Evolutionary conservation across 2,113 vertebrate species (phyloP).

Genomic region (Leucopsar rothschildi): DNA sequence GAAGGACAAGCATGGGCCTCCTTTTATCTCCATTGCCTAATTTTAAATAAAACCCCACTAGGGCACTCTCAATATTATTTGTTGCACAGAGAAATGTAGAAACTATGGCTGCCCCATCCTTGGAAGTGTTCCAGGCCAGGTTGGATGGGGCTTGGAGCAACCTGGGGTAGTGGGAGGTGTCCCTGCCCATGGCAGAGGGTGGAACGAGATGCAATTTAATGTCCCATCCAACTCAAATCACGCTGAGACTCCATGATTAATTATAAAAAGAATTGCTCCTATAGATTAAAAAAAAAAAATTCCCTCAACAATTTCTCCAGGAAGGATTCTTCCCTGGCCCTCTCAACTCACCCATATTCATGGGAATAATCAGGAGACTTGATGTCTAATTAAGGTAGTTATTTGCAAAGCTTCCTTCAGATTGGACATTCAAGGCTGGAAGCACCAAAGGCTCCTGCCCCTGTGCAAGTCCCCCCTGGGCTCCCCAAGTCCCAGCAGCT

Average conservation of each 20-base stretch:
- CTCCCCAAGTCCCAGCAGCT: not conserved
- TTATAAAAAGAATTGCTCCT: not conserved
- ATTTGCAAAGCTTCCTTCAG: not conserved
- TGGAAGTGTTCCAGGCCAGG: not conserved
- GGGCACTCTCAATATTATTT: not conserved
- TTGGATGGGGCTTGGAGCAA: not conserved
- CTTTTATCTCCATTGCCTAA: not conserved
- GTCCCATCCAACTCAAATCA: not conserved
- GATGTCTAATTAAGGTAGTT: not conserved
- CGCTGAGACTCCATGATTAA: not conserved
- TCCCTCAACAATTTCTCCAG: not conserved
- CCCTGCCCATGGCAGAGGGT: too few relatives aligned
- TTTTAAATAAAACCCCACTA: not conserved
- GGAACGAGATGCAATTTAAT: accelerated
- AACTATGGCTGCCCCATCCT: not conserved
- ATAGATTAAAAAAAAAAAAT: not conserved
- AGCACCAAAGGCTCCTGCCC: not conserved
- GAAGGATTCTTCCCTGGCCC: not conserved
- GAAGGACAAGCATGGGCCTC: not conserved
- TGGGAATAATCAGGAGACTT: not conserved
- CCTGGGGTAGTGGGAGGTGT: not conserved
- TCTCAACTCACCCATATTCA: not conserved
- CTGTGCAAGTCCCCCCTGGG: accelerated
- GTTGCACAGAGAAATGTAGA: not conserved
- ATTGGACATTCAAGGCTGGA: not conserved